Percentiles rank a stretch among this genome's conserved stretches.
Conservation (phyloP, 2,113 vertebrate species). For the Apus apus region DNA sequence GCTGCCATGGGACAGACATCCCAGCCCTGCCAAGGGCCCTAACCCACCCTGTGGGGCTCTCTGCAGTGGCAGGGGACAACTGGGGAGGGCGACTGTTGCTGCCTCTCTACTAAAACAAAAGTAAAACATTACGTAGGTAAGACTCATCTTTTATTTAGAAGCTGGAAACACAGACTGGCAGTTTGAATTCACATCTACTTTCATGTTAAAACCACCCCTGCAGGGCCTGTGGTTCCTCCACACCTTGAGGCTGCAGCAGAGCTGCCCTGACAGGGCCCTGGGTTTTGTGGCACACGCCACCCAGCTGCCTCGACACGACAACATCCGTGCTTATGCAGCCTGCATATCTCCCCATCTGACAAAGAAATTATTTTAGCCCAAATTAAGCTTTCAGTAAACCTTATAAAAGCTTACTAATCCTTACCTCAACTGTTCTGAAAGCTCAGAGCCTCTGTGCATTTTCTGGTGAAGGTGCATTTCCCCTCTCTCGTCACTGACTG, state of each 20-base stretch:
- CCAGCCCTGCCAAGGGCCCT: neutral
- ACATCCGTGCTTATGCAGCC: neutral
- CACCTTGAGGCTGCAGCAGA: neutral
- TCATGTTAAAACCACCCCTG: neutral
- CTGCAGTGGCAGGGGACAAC: neutral
- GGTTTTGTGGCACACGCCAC: neutral
- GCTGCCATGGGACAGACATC: rapidly evolving
- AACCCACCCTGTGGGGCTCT: neutral
- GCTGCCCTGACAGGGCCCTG: neutral
- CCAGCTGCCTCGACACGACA: neutral
- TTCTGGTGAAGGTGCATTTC: neutral
- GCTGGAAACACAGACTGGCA: neutral
- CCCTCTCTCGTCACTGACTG: constrained; percentile 12
- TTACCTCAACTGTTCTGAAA: neutral
- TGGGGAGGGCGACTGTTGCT: rapidly evolving
- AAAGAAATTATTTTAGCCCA: constrained; percentile 31
- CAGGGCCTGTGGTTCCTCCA: neutral
- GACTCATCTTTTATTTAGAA: neutral
- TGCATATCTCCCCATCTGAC: constrained; percentile 19
- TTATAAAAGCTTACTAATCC: neutral
- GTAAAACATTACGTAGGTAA: neutral
- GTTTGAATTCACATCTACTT: neutral
- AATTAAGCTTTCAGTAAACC: constrained; percentile 17
- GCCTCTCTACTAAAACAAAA: neutral
- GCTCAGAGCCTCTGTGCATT: neutral